These are phyloP conservation scores for Omphaloscelis lunosa DNA, from an alignment of 2,888 invertebrate species.

Conservation along the genomic window DNA sequence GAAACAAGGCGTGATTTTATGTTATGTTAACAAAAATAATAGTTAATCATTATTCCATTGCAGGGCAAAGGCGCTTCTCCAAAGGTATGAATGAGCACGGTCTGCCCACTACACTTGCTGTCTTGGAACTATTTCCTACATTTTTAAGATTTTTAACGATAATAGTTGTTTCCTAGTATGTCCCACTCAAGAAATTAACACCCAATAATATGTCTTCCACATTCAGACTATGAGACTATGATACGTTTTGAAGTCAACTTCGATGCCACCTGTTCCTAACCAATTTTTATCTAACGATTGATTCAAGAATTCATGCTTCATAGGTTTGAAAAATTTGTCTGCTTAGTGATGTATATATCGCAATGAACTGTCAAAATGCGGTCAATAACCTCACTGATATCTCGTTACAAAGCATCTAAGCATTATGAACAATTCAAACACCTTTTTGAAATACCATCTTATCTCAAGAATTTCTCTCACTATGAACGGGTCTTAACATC, in stretches of 20 bases:
- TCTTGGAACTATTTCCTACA: neutral
- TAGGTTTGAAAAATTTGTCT: too few relatives aligned
- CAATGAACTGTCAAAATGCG: too few relatives aligned
- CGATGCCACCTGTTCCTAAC: too few relatives aligned
- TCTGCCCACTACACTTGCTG: neutral
- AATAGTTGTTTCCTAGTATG: neutral
- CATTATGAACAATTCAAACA: neutral
- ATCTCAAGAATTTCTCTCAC: neutral
- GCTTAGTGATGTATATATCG: too few relatives aligned
- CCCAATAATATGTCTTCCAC: too few relatives aligned
- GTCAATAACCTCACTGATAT: too few relatives aligned
- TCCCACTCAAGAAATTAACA: neutral
- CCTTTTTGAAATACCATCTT: neutral
- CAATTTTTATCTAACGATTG: too few relatives aligned
- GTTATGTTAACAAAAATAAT: too few relatives aligned
- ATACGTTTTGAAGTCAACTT: too few relatives aligned
- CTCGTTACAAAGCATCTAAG: neutral
- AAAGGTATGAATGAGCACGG: neutral
- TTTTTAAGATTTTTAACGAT: neutral
- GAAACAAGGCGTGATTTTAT: too few relatives aligned
- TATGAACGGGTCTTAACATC: conserved; percentile 39
- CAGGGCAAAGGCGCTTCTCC: neutral
- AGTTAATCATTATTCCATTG: neutral
- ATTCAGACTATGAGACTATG: too few relatives aligned
- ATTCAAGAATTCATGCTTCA: too few relatives aligned